These are phyloP conservation scores for Donacobius atricapilla DNA, from an alignment of 2,113 vertebrate species.

Conservation along the genomic window DNA sequence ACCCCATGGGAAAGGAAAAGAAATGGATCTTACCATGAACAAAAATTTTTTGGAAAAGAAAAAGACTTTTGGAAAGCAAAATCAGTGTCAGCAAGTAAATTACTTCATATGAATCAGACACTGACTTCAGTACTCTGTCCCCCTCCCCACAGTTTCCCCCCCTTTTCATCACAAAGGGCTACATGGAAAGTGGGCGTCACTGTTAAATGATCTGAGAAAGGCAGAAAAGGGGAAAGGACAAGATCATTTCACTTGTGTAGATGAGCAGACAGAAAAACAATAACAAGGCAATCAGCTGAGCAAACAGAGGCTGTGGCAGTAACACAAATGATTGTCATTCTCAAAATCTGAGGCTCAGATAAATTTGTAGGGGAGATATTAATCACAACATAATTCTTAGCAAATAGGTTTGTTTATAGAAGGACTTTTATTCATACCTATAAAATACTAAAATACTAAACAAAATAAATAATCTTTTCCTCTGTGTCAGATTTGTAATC, in stretches of 20 bases:
- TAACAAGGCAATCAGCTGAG: constrained; percentile 13
- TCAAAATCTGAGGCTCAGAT: background rate
- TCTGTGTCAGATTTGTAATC: background rate
- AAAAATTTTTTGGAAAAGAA: background rate
- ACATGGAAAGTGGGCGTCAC: background rate
- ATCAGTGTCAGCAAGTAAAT: background rate
- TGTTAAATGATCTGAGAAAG: constrained; percentile 60
- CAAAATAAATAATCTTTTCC: background rate
- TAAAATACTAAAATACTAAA: background rate
- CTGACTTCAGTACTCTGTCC: background rate
- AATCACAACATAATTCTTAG: background rate
- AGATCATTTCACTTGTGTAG: constrained; percentile 16
- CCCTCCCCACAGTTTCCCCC: background rate
- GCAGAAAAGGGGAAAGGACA: background rate
- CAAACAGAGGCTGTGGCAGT: background rate
- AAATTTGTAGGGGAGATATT: background rate
- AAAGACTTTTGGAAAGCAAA: background rate
- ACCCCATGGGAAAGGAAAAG: background rate
- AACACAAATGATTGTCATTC: background rate
- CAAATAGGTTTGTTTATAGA: background rate
- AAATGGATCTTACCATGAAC: background rate
- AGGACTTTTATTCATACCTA: background rate
- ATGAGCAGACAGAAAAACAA: constrained; percentile 26
- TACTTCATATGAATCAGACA: background rate
- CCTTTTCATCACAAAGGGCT: background rate